These are phyloP conservation scores for Perizoma affinitatum DNA, from an alignment of 2,888 invertebrate genomes.

Conservation along the genomic window DNA sequence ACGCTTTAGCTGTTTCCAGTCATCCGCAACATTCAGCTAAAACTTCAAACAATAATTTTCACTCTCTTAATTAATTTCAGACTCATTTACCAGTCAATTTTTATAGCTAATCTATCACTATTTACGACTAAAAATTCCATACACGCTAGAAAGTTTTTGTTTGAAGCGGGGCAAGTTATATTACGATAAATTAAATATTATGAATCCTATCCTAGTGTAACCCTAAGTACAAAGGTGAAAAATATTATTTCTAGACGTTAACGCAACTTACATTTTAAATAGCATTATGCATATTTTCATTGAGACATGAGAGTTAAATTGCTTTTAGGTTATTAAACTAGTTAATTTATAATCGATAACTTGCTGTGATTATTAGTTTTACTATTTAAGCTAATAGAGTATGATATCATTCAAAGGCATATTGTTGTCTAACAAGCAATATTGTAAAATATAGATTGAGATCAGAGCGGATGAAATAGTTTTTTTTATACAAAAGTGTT, in stretches of 20 bases:
- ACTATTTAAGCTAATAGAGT: conserved; percentile 39
- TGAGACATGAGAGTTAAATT: conserved; percentile 47
- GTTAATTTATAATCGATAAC: conserved; percentile 30
- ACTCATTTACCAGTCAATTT: conserved; percentile 67
- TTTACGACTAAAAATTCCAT: conserved; percentile 55
- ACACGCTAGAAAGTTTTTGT: conserved; percentile 63
- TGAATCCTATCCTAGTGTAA: conserved; percentile 56
- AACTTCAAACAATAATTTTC: conserved; percentile 74
- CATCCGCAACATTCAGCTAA: conserved; percentile 37
- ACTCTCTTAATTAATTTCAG: conserved; percentile 66
- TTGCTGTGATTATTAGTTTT: conserved; percentile 40
- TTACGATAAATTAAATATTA: conserved; percentile 51
- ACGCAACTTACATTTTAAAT: conserved; percentile 50
- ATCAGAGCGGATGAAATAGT: conserved; percentile 44
- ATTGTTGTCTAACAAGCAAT: conserved; percentile 48
- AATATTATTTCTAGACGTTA: conserved; percentile 58
- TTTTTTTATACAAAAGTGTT: conserved; percentile 32
- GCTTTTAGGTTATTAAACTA: conserved; percentile 36
- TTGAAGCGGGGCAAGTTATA: conserved; percentile 59
- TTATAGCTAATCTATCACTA: conserved; percentile 64
- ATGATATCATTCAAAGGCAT: conserved; percentile 44
- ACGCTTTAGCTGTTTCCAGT: conserved; percentile 23
- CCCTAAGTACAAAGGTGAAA: conserved; percentile 71
- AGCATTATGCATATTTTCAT: conserved; percentile 55
- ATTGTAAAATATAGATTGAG: conserved; percentile 42